These are phyloP conservation scores for Nasonia giraulti DNA, from an alignment of 1,140 invertebrate genomes.

Conservation along the genomic window DNA sequence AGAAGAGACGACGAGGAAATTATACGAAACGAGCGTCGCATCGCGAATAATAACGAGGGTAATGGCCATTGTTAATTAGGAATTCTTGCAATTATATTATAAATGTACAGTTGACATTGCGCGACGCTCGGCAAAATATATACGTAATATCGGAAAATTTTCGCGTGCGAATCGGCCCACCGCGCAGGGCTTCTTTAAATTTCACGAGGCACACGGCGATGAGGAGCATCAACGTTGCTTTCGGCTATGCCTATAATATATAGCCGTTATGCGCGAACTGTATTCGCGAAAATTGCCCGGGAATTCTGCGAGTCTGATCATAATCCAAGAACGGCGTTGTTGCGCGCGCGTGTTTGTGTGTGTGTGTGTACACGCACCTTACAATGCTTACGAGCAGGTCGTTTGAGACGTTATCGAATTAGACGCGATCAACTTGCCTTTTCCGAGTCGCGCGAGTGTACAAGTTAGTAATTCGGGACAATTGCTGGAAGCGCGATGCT, in stretches of 20 bases:
- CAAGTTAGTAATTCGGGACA: too few species aligned
- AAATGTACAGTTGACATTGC: too few species aligned
- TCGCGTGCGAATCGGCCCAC: slow-evolving; percentile 46
- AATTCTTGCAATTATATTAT: background rate
- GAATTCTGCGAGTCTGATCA: background rate
- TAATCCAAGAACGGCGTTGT: background rate
- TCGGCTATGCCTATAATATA: too few species aligned
- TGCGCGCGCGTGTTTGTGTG: too few species aligned
- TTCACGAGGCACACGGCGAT: background rate
- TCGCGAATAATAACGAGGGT: background rate
- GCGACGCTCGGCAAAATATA: too few species aligned
- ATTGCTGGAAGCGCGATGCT: too few species aligned
- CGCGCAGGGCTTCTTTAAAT: slow-evolving; percentile 21
- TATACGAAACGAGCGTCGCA: background rate
- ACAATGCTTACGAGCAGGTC: background rate
- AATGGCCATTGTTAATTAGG: background rate
- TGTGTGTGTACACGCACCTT: too few species aligned
- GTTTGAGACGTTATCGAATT: slow-evolving; percentile 19
- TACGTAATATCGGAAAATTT: background rate
- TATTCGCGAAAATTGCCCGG: slow-evolving; percentile 6
- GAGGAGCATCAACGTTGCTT: background rate
- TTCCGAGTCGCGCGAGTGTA: too few species aligned
- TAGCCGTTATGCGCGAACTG: background rate
- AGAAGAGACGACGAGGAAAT: background rate
- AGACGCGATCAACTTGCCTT: background rate